Conservation (phyloP, 2,888 invertebrate genomes). For the Torymus tubicola region DNA sequence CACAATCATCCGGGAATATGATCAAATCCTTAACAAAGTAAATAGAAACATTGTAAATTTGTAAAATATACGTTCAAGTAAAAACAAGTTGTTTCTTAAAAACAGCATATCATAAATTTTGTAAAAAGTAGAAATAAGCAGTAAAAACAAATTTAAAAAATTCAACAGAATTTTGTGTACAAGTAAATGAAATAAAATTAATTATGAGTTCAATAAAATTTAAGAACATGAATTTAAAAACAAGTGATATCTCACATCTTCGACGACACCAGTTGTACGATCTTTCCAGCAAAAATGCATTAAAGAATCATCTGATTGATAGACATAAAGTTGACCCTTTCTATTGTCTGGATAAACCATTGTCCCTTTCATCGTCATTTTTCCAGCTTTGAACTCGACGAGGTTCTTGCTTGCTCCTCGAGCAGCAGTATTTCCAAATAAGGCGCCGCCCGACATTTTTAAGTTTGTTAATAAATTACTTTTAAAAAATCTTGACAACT, state of each 20-base stretch:
- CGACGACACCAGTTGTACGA: slow-evolving; percentile 92
- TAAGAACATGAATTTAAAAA: neutral
- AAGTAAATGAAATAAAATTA: neutral
- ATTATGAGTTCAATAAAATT: neutral
- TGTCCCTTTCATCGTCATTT: slow-evolving; percentile 95
- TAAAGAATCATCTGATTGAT: slow-evolving; percentile 96
- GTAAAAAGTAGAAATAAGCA: too few species aligned
- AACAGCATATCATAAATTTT: too few species aligned
- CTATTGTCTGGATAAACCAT: slow-evolving; percentile 96
- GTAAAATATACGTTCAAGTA: too few species aligned
- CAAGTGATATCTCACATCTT: slow-evolving; percentile 83
- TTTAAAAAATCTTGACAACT: neutral
- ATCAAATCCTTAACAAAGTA: slow-evolving; percentile 86
- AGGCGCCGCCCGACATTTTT: slow-evolving; percentile 80
- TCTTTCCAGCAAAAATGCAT: slow-evolving; percentile 99
- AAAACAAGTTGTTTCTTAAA: too few species aligned
- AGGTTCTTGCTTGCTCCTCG: slow-evolving; percentile 92
- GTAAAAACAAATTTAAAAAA: too few species aligned
- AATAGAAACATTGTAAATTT: neutral
- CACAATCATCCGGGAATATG: slow-evolving; percentile 99
- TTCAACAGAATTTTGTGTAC: too few species aligned
- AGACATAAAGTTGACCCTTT: slow-evolving; percentile 95
- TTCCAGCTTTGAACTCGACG: slow-evolving; percentile 96
- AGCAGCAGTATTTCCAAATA: slow-evolving; percentile 86
- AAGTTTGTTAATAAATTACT: neutral